Evolutionary conservation across 2,888 invertebrate genomes (phyloP), one percentile per base, ranked within the genome.

Genomic region (Invenusta paracnida): DNA sequence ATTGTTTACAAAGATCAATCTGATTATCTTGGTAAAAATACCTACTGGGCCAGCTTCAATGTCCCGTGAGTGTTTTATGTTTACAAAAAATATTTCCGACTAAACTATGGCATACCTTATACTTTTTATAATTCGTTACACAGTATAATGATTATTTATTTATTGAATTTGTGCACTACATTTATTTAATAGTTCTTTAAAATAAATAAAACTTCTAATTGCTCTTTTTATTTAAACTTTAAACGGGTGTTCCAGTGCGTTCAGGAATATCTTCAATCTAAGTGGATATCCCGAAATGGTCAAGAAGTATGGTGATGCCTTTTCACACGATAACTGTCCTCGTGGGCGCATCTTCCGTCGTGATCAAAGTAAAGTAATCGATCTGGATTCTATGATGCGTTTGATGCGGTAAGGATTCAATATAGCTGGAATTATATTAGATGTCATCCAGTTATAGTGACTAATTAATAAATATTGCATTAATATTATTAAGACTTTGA

Each of bases 301-400:
- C 0, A 86, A 87, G 5, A 86, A 88, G 48, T 88, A 88, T 85
- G 91, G 91, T 1, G 82, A 88, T 2, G 89, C 90, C 31, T 89
- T 88, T 83, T 89, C 90, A 0, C 91, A 91, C 87, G 89, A 91
- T 85, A 87, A 90, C 27, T 91, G 90, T 0, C 90, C 91, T 2
- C 87, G 91, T 84, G 91, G 91, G 11, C 90, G 90, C 86, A 91
- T 91, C 84, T 91, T 91, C 89, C 87, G 90, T 11, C 88, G 91
- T 29, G 91, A 91, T 48, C 48, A 48, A 5, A 48, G 48, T 17
- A 89, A 88, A 48, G 91, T 91, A 0, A 85, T 85, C 1, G 89
- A 89, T 85, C 86, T 91, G 88, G 82, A 86, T 0, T 87, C 88
- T 1, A 90, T 91, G 89, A 90, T 90, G 87, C 86, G 86, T 29